These are phyloP conservation scores for Xenus cinereus DNA, from an alignment of 2,113 vertebrate genomes.

Conservation along the genomic window DNA sequence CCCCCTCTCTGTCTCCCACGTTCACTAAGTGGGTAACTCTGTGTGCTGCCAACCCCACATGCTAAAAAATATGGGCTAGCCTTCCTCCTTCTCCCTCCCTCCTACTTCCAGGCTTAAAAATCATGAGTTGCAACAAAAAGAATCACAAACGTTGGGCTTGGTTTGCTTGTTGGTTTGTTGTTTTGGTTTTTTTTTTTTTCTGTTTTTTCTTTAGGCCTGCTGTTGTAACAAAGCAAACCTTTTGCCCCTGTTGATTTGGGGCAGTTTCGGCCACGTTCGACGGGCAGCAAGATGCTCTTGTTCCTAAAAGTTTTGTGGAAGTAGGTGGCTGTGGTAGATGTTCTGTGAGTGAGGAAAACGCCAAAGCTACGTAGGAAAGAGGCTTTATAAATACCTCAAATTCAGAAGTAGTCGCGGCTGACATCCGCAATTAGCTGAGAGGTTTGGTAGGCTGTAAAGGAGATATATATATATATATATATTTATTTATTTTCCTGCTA, in stretches of 20 bases:
- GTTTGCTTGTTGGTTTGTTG: neutral
- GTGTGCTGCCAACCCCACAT: neutral
- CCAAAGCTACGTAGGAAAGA: neutral
- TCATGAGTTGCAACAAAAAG: neutral
- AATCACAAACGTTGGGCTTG: neutral
- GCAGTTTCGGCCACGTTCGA: neutral
- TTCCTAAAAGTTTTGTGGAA: neutral
- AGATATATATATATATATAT: neutral
- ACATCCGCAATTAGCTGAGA: neutral
- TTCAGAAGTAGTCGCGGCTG: neutral
- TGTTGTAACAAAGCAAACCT: neutral
- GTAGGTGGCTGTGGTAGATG: neutral
- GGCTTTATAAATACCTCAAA: neutral
- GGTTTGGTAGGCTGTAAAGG: neutral
- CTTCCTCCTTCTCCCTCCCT: neutral
- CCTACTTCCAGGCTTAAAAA: neutral
- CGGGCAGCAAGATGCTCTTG: neutral
- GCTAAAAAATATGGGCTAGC: neutral
- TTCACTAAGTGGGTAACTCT: conserved; percentile 23
- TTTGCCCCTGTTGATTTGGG: neutral
- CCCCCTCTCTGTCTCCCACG: conserved; percentile 22
- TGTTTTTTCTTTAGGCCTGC: neutral
- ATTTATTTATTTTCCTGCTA: neutral
- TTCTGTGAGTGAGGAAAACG: neutral
- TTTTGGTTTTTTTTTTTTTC: no score